Evolutionary conservation across 2,113 vertebrate species (phyloP), one percentile per base, ranked within the genome.

Genomic region (Silurus asotus): DNA sequence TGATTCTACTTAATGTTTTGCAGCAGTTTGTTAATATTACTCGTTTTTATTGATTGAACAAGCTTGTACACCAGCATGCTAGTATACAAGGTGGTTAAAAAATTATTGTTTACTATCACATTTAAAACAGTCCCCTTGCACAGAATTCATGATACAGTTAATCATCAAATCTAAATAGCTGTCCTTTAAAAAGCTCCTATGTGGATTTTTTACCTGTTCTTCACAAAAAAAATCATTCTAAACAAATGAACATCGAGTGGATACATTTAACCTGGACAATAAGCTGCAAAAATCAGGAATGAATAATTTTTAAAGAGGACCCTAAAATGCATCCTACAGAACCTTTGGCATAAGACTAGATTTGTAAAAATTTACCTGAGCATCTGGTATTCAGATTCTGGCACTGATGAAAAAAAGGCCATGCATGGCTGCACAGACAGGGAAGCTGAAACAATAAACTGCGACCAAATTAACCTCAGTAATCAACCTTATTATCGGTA

Each of bases 401-500:
- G 25, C 11, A 70, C 67, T 59, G 37, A 37, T 51, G 56, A 55
- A 15, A 78, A 55, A 77, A 53, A 78, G 10, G 19, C 28, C 61
- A 67, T 58, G 75, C 84, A 65, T 79, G 61, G 20, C 49, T 79
- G 76, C 62, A 69, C 76, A 85, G 25, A 49, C 62, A 67, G 9
- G 28, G n/a, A 84, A 65, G 23, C 72, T 37, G 58, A 64, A 77
- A 84, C 23, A 62, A 78, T 64, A 51, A 82, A 65, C 61, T 25
- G 59, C 17, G 51, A 55, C 23, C 17, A 70, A 56, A 83, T 83
- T 83, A 56, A 83, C 62, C 81, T 83, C 51, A 7, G 56, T 83
- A 58, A 72, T 83, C 65, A 72, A 72, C 17, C 81, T 83, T 28
- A 83, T 83, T 83, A 83, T 56, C 70, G 15, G 64, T 45, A 62